Conservation (phyloP, 2,113 vertebrate species). For the Sitta europaea region DNA sequence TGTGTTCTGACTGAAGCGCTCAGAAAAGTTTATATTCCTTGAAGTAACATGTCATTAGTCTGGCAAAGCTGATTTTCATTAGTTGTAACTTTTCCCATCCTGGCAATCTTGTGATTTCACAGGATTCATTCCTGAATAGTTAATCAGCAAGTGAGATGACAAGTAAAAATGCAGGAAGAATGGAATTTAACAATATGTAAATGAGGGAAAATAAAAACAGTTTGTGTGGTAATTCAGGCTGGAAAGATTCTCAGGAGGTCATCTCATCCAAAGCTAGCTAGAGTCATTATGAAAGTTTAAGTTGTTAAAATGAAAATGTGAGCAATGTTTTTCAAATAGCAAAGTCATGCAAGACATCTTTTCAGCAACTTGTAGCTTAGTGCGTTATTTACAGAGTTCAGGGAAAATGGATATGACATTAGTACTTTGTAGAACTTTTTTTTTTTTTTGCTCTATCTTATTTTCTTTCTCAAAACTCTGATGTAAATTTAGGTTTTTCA, state of each 20-base stretch:
- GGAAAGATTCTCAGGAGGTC: not conserved
- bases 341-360: not conserved
- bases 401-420: not conserved
- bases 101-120: not conserved
- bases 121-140: not conserved
- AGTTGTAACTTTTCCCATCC: not conserved
- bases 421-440: not conserved
- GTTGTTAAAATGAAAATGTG: not conserved
- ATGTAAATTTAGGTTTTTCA: not conserved
- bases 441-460: not conserved
- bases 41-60: not conserved
- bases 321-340: not conserved
- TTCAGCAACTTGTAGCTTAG: not conserved
- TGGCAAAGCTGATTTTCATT: not conserved
- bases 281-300: not conserved
- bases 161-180: not conserved
- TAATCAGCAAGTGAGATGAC: not conserved
- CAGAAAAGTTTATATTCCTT: not conserved
- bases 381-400: not conserved
- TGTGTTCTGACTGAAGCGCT: not conserved
- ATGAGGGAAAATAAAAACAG: not conserved
- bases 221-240: not conserved
- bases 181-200: not conserved
- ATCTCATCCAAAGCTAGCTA: not conserved
- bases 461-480: not conserved